Evolutionary conservation across 1,140 invertebrate genomes (phyloP), one percentile per base, ranked within the genome.

Genomic region (Lasaia peninsularis): DNA sequence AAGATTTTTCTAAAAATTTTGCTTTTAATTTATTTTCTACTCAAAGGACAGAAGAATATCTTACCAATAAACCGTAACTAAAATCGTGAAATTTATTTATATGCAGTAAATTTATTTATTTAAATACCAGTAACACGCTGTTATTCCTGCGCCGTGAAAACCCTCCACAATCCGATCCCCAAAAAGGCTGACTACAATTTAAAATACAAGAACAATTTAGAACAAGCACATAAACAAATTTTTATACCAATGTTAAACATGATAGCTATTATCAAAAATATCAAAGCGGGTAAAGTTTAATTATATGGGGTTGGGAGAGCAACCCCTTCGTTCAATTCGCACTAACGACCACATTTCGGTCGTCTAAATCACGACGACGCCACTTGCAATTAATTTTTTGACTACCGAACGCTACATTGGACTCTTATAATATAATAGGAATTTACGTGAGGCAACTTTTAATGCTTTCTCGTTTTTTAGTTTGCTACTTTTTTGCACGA

Each of bases 371-470:
- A 78, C 78, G 67, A 56, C 62, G 64, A 75, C 72, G 69, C 72
- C 80, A 78, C 70, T 84, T 78, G 77, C 75, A 78, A 85, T 82
- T 82, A 85, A 79, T 85, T 85, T 85, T 82, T 82, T 75, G 66
- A 63, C 69, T 58, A 57, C 66, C 56, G 66, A 67, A 70, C 58
- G 66, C 63, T 63, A 34, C 33, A 34, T 34, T 9, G 33, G 33
- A 34, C 8, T 34, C 33, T 9, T 34, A n/a, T n/a, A 34, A 34
- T 34, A 10, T 4, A 2, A 34, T 34, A 11, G 33, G 3, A n/a
- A 11, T 34, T 34, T 34, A 34, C 33, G 33, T 34, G 33, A 34
- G 2, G 33, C 11, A 0, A 34, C 11, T 34, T 34, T 9, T 34
- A 34, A 34, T 34, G 9, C 33, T 3, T 3, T 34, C 33, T 34